Conservation (phyloP, 2,888 invertebrate species). For the Petrolisthes cinctipes region DNA sequence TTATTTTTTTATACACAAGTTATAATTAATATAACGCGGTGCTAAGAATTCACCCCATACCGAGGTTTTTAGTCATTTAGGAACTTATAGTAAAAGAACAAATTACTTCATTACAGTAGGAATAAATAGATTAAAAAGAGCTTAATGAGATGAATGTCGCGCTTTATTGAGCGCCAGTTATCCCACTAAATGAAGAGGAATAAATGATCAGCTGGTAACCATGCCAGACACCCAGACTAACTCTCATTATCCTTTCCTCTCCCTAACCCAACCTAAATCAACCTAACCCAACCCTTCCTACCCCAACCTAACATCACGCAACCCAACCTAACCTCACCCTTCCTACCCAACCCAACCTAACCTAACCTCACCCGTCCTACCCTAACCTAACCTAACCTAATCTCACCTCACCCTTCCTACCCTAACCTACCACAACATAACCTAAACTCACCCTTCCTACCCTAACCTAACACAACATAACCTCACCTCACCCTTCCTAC, state of each 20-base stretch:
- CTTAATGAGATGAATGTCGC: no score
- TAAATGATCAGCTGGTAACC: no score
- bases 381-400: background rate
- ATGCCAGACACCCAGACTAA: no score
- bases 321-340: background rate
- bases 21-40: no score
- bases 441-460: background rate
- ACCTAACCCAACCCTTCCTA: background rate
- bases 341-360: background rate
- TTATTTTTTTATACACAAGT: no score
- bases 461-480: background rate
- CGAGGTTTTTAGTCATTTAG: no score
- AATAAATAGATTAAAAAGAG: no score
- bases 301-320: background rate
- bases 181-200: no score
- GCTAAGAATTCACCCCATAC: no score
- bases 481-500: slow-evolving; percentile 6
- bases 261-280: background rate
- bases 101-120: no score
- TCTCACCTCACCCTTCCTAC: background rate
- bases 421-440: background rate
- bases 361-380: background rate
- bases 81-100: no score
- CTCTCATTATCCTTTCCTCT: background rate
- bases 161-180: no score